These are phyloP conservation scores for Megalops atlanticus DNA, from an alignment of 2,113 vertebrate genomes.

Conservation along the genomic window DNA sequence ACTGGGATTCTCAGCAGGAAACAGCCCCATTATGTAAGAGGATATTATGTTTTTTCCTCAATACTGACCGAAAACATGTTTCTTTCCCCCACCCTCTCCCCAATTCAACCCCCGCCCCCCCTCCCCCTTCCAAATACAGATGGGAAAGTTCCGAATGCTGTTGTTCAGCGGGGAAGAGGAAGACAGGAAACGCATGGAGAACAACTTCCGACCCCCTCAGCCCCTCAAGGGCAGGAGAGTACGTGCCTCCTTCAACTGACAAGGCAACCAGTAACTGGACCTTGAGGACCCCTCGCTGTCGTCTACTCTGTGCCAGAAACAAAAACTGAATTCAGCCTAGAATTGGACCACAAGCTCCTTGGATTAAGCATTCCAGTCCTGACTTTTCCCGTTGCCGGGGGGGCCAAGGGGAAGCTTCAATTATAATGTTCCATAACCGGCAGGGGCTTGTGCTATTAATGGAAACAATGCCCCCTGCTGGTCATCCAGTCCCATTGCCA, in stretches of 20 bases:
- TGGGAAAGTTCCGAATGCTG: slow-evolving; percentile 89
- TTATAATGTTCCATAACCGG: background rate
- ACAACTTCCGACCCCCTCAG: slow-evolving; percentile 93
- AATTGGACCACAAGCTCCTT: background rate
- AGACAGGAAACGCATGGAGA: slow-evolving; percentile 82
- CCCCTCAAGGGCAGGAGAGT: slow-evolving; percentile 88
- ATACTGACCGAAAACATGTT: slow-evolving; percentile 33
- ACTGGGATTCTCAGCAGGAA: slow-evolving; percentile 47
- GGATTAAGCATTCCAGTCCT: background rate
- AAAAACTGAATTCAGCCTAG: background rate
- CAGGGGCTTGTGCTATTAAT: background rate
- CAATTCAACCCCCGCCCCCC: slow-evolving; percentile 1
- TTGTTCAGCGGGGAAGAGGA: slow-evolving; percentile 82
- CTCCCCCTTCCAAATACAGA: slow-evolving; percentile 61
- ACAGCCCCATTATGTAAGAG: slow-evolving; percentile 49
- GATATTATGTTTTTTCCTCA: slow-evolving; percentile 40
- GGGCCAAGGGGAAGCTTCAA: background rate
- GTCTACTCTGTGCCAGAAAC: background rate
- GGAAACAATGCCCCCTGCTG: background rate
- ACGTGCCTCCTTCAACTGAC: slow-evolving; percentile 82
- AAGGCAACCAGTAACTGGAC: background rate
- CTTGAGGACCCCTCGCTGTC: background rate
- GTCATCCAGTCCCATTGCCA: background rate
- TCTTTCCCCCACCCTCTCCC: slow-evolving; percentile 24
- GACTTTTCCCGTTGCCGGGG: background rate